Base-by-base conservation (phyloP, 2,113 vertebrate species). In the Datnioides undecimradiatus region DNA sequence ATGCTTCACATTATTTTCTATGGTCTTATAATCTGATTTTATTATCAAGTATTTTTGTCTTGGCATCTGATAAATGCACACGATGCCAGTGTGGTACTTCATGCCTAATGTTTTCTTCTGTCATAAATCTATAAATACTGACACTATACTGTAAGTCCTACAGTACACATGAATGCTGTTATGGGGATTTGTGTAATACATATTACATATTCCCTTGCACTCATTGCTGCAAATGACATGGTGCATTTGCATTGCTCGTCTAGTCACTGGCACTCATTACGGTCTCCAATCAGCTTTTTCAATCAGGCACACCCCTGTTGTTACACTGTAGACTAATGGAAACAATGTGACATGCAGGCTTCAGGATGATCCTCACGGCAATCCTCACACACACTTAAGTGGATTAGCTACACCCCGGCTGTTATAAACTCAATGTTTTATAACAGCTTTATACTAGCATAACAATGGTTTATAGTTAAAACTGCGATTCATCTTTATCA, bases 341-440 rank as follows among this genome's bases (percentile, higher is more conserved):
- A 86, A 86, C 71, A 83, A 77, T 82, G 70, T 82, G 59, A 69
- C 83, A 60, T 64, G 40, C 72, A 65, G 45, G 71, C 62, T 78
- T 63, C 36, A 76, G 79, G 72, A 77, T 63, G 71, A 80, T 77
- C 60, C 85, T 66, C 54, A 14, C 8, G 59, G 83, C 77, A 81
- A 72, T 77, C 79, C 77, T 78, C 34, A 31, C 63, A 83, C 60
- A 83, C 63, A 58, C 33, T 88, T 88, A 91, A 92, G 40, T 88
- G 80, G 89, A 93, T 93, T 93, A 92, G 69, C 54, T 66, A 77
- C 79, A 87, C 81, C 51, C 29, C 8, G 70, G 58, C 71, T 68
- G 60, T 74, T 85, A 67, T 68, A 41, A 85, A 86, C 41, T 51
- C 67, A 52, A 2, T 80, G 51, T 79, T 84, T 82, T 74, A 48